phyloP scores from a whole-genome alignment of 2,797 vertebrate genomes.

The Notoglanidium macrostoma region DNA sequence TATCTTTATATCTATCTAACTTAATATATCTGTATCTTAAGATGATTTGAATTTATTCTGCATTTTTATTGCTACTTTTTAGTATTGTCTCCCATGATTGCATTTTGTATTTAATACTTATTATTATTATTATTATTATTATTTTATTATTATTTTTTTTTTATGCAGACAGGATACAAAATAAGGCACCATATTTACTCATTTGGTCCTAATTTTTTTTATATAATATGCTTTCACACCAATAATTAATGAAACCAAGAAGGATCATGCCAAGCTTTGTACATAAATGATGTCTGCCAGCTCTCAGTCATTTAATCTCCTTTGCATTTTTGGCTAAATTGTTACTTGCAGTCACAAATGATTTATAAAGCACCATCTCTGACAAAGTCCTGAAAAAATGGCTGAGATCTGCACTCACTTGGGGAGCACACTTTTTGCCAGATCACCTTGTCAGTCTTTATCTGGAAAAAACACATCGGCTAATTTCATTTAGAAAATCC shows the following conservation, averaged over 20 bases:
- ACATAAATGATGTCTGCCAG: neutral
- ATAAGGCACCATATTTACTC: no score
- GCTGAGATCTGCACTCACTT: neutral
- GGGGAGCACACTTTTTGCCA: neutral
- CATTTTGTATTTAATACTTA: neutral
- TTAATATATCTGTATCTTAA: neutral
- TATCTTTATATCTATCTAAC: neutral
- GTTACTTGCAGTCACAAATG: conserved; percentile 15
- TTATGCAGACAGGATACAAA: no score
- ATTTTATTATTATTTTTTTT: no score
- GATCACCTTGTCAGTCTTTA: conserved; percentile 57
- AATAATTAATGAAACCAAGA: neutral
- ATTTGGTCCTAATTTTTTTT: no score
- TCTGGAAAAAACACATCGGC: conserved; percentile 61
- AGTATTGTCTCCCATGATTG: neutral
- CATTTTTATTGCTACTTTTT: neutral
- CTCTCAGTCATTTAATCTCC: neutral
- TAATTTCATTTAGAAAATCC: conserved; percentile 70
- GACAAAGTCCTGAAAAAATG: conserved; percentile 5
- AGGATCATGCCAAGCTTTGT: neutral
- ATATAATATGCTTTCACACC: neutral
- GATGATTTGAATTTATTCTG: neutral
- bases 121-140: no score
- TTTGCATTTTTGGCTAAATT: conserved; percentile 12
- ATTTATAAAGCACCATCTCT: neutral